These are phyloP conservation scores for Enteromius trimaculatus DNA, from an alignment of 2,797 vertebrate species.

Conservation along the genomic window DNA sequence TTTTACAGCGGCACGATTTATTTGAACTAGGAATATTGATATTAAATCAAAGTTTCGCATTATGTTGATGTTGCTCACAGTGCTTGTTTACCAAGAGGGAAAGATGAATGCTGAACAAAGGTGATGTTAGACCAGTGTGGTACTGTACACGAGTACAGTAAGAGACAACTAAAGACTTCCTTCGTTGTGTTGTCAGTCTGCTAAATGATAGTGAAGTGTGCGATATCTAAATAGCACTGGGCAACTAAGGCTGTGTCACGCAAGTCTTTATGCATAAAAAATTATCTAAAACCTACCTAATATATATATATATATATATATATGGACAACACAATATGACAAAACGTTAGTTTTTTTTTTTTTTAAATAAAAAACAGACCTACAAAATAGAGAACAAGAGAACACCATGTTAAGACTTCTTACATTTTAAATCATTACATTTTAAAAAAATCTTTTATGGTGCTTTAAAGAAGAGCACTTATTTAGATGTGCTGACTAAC, in stretches of 20 bases:
- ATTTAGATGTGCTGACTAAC: neutral
- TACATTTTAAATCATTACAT: neutral
- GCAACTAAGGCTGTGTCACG: neutral
- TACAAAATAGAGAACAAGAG: neutral
- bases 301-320: no score
- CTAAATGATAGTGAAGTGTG: constrained; percentile 1
- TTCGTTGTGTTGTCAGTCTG: constrained; percentile 6
- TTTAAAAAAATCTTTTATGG: neutral
- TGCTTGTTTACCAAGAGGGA: neutral
- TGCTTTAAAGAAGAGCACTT: neutral
- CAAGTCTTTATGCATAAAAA: neutral
- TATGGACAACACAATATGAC: neutral
- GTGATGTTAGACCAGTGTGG: neutral
- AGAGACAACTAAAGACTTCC: neutral
- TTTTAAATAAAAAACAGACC: neutral
- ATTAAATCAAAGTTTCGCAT: neutral
- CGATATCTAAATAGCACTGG: neutral
- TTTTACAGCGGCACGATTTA: neutral
- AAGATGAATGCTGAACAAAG: neutral
- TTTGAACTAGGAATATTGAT: neutral
- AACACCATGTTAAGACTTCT: neutral
- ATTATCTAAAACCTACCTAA: neutral
- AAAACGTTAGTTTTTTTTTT: neutral
- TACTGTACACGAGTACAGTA: neutral
- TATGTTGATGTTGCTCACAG: neutral